These are phyloP conservation scores for Limonius californicus DNA, from an alignment of 1,140 invertebrate species.

Conservation along the genomic window DNA sequence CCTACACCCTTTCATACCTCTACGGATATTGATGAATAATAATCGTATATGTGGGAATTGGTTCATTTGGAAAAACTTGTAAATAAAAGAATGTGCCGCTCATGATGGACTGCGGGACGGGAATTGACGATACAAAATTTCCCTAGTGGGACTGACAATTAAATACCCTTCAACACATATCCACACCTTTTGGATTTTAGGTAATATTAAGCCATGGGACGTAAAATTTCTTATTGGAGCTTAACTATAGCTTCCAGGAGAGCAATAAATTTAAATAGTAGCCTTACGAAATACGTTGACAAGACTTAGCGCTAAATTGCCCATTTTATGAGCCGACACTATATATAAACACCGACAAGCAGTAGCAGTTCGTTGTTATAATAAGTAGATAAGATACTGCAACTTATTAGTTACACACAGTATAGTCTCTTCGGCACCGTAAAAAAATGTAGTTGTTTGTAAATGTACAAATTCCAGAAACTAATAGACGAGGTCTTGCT, in stretches of 20 bases:
- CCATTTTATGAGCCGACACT: too few relatives aligned
- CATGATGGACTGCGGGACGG: not conserved
- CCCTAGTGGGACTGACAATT: not conserved
- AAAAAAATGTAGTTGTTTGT: too few relatives aligned
- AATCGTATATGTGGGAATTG: not conserved
- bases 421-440: too few relatives aligned
- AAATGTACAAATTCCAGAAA: too few relatives aligned
- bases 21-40: constrained; percentile 21
- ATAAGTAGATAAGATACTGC: too few relatives aligned
- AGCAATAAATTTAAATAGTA: not conserved
- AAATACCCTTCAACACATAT: not conserved
- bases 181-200: too few relatives aligned
- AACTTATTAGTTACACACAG: too few relatives aligned
- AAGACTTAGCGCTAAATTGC: too few relatives aligned
- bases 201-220: not conserved
- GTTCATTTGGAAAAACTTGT: not conserved
- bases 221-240: constrained; percentile 1
- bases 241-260: not conserved
- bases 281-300: not conserved
- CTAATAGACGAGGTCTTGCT: too few relatives aligned
- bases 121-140: not conserved
- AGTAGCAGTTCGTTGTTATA: too few relatives aligned
- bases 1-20: constrained; percentile 16
- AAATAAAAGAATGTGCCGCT: not conserved
- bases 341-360: too few relatives aligned